Base-by-base conservation (phyloP, 2,888 invertebrate species). In the Noctua comes region DNA sequence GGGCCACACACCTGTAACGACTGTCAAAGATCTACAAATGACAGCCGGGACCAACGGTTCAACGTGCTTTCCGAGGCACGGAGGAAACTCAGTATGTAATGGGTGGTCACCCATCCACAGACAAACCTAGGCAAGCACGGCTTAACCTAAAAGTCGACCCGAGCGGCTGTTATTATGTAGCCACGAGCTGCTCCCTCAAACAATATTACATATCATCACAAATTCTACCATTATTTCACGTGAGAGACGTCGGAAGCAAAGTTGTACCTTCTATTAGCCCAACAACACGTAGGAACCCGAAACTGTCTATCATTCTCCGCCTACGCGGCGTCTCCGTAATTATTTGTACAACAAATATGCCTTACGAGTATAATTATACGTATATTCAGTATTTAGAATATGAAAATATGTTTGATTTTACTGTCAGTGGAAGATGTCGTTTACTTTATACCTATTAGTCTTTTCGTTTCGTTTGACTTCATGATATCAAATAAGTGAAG, bases 251-350 rank as follows among this genome's bases (percentile, higher is more conserved):
- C 27, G 48, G 27, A 66, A 68, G 36, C 16, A 66, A 85, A 69
- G 62, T 70, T 68, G n/a, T 71, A 64, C 40, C 57, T 68, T 66
- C n/a, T 72, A 71, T 80, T 71, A 76, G 54, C 40, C 48, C 36
- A 75, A 72, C 62, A 73, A 43, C 65, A 76, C 73, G 43, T 79
- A 62, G 31, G 57, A 46, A 64, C 65, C 13, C 6, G 73, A n/a
- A 71, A n/a, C 43, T 76, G 80, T 80, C 79, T 74, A 57, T 86
- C 74, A 80, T 64, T 78, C 75, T 48, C 75, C 76, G 48, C 82
- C 83, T 57, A 85, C 83, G 27, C 40, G 24, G 21, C 21, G 59
- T 69, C 73, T 62, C 40, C 71, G 27, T 77, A 66, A 75, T 59
- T 73, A 85, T 68, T 73, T 76, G 82, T 82, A 59, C 69, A 71